These are phyloP conservation scores for Lepidurus couesii DNA, from an alignment of 1,140 invertebrate genomes.

Conservation along the genomic window DNA sequence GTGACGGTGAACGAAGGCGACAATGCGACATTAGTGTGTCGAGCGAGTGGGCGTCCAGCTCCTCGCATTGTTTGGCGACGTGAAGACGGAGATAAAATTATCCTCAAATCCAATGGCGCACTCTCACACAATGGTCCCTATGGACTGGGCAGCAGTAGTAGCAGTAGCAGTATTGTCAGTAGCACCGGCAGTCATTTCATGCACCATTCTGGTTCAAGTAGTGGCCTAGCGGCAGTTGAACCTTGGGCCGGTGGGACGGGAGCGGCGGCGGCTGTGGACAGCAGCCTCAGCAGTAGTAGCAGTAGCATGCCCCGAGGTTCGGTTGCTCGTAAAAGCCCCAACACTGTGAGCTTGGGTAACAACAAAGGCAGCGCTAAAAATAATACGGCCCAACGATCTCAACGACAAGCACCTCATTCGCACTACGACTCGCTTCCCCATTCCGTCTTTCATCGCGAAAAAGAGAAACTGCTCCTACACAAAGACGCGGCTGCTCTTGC, in stretches of 20 bases:
- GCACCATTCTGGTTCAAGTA: constrained; percentile 3
- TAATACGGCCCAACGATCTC: constrained; percentile 21
- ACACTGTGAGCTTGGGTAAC: background rate
- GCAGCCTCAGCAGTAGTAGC: background rate
- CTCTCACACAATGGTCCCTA: constrained; percentile 1
- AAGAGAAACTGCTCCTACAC: constrained; percentile 14
- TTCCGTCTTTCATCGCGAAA: constrained; percentile 18
- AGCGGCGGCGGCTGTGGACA: background rate
- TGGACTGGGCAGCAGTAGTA: background rate
- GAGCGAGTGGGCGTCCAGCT: constrained; percentile 54
- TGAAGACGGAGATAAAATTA: constrained; percentile 43
- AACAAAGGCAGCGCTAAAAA: background rate
- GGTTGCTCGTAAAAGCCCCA: background rate
- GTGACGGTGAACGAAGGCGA: constrained; percentile 59
- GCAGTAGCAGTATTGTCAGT: background rate
- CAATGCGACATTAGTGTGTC: constrained; percentile 72
- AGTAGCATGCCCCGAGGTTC: background rate
- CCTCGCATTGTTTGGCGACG: constrained; percentile 48
- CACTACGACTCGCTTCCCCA: constrained; percentile 6
- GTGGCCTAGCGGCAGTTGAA: background rate
- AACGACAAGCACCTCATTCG: constrained; percentile 21
- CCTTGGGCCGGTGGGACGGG: background rate
- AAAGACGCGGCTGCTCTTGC: background rate
- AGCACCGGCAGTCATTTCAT: background rate
- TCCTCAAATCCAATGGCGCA: constrained; percentile 28